These are phyloP conservation scores for Agrenia bidenticulata DNA, from an alignment of 2,888 invertebrate species.

Conservation along the genomic window DNA sequence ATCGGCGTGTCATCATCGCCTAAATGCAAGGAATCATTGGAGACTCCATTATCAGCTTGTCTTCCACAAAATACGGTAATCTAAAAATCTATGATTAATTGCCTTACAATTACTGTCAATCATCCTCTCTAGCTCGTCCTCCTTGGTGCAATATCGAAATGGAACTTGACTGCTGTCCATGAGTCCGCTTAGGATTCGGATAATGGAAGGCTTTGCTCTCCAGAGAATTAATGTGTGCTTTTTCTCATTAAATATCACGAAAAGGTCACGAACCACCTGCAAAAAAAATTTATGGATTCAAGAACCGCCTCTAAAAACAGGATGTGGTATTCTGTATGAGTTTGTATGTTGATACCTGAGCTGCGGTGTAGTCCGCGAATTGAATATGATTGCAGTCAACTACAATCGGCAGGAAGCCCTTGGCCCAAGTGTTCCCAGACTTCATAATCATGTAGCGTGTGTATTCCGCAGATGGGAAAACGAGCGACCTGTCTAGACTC, in stretches of 20 bases:
- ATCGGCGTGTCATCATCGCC: neutral
- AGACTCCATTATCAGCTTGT: no score
- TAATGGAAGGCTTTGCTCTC: constrained; percentile 50
- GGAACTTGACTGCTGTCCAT: constrained; percentile 47
- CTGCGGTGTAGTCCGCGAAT: constrained; percentile 84
- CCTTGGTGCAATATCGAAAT: constrained; percentile 67
- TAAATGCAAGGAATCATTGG: no score
- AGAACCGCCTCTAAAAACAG: neutral
- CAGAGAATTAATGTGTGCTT: constrained; percentile 48
- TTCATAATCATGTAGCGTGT: constrained; percentile 78
- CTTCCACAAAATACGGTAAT: no score
- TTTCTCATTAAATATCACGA: constrained; percentile 43
- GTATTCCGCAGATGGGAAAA: constrained; percentile 88
- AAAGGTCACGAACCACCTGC: constrained; percentile 49
- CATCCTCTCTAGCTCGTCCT: constrained; percentile 67
- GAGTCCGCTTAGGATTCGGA: constrained; percentile 42
- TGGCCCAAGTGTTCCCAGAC: constrained; percentile 67
- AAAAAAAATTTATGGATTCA: no score
- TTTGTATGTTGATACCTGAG: constrained; percentile 61
- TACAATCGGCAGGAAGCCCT: constrained; percentile 71
- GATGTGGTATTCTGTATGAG: neutral
- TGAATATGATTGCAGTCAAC: constrained; percentile 86
- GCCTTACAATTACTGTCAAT: constrained; percentile 58
- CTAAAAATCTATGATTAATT: no score
- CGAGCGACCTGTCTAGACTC: constrained; percentile 66